phyloP scores from a whole-genome alignment of 2,113 vertebrate genomes.

The Lamprotornis superbus region DNA sequence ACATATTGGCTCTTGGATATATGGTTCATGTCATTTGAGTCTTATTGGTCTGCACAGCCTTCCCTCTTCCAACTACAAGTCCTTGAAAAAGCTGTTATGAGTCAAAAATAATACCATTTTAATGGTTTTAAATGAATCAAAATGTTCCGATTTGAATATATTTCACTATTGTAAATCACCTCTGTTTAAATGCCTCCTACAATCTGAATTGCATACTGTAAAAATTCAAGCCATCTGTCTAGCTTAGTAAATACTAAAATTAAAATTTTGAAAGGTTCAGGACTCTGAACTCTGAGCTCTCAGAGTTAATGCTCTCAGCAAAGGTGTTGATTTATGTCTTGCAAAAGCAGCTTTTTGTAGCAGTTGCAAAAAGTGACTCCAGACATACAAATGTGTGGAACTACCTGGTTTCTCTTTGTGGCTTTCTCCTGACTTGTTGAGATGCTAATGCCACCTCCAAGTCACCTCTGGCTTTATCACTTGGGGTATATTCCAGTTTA shows the following conservation, averaged over 20 bases:
- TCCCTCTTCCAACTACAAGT: not conserved
- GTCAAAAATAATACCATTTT: not conserved
- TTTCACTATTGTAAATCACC: not conserved
- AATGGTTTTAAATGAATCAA: not conserved
- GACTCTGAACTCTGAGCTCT: not conserved
- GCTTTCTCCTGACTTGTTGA: not conserved
- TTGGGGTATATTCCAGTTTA: not conserved
- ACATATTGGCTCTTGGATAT: not conserved
- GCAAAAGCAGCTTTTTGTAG: not conserved
- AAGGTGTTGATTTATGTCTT: not conserved
- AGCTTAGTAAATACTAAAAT: not conserved
- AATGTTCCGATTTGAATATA: not conserved
- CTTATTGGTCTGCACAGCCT: not conserved
- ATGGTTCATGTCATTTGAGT: not conserved
- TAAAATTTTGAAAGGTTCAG: not conserved
- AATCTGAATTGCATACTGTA: not conserved
- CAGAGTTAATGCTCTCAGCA: not conserved
- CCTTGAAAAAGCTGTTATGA: not conserved
- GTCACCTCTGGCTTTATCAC: not conserved
- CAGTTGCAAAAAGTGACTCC: not conserved
- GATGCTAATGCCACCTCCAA: not conserved
- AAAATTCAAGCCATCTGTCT: not conserved
- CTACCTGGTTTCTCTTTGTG: not conserved
- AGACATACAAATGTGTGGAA: rapidly evolving
- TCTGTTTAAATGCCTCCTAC: not conserved